Percentiles rank a stretch among this genome's conserved stretches.
phyloP scores from a whole-genome alignment of 2,113 vertebrate genomes.

The Archocentrus centrarchus region DNA sequence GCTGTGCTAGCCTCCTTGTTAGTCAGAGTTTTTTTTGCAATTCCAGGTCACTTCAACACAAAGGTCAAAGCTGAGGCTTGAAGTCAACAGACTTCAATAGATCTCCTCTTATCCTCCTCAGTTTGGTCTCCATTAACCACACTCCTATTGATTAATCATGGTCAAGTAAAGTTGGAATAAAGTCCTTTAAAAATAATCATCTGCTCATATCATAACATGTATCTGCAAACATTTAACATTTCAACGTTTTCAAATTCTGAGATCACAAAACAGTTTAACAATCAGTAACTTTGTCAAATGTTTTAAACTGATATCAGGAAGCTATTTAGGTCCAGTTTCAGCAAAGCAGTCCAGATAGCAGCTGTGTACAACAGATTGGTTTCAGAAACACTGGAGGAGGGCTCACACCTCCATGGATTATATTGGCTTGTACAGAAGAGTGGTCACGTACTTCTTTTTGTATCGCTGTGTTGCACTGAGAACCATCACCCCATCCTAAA shows the following conservation, averaged over 20 bases:
- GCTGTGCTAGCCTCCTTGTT: neutral
- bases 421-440: slow-evolving; percentile 97
- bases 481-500: slow-evolving; percentile 98
- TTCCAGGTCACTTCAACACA: neutral
- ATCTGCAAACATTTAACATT: neutral
- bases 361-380: neutral
- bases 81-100: neutral
- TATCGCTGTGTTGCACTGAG: slow-evolving; percentile 97
- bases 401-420: slow-evolving; percentile 60
- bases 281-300: neutral
- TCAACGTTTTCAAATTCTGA: neutral
- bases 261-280: neutral
- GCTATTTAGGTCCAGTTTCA: neutral
- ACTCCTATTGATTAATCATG: neutral
- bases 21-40: neutral
- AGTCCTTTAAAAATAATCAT: neutral
- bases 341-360: slow-evolving; percentile 9
- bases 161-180: neutral
- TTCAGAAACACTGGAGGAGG: slow-evolving; percentile 23
- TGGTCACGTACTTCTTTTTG: slow-evolving; percentile 98
- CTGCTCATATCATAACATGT: neutral
- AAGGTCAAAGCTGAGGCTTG: neutral
- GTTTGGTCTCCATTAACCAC: neutral
- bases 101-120: neutral
- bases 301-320: neutral